A percentile compares a stretch with the other conserved stretches of the same genome.
Conservation (phyloP, 2,113 vertebrate species). For the rabbit (Oryctolagus cuniculus) region DNA sequence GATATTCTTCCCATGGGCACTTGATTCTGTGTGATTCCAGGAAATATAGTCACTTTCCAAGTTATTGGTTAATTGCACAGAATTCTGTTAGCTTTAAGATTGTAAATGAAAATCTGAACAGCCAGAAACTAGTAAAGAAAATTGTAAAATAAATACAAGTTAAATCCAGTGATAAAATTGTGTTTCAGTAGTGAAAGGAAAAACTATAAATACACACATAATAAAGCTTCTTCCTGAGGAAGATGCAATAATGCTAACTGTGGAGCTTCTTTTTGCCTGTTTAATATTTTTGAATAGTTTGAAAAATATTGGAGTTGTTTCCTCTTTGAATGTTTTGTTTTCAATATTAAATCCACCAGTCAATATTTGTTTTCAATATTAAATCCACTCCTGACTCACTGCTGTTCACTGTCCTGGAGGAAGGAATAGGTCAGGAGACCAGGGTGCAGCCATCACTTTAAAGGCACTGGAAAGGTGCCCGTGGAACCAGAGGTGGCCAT, state of each 20-base stretch:
- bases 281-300: too few species aligned
- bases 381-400: too few species aligned
- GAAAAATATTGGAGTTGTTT: too few species aligned
- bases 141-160: background rate
- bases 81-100: background rate
- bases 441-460: constrained; percentile 90
- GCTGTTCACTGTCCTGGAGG: background rate
- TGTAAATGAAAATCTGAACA: background rate
- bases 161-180: background rate
- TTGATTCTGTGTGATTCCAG: background rate
- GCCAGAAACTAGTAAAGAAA: background rate
- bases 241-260: too few species aligned
- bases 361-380: too few species aligned
- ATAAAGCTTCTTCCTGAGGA: too few species aligned
- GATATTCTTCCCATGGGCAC: background rate
- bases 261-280: too few species aligned
- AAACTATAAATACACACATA: background rate
- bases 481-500: constrained; percentile 94
- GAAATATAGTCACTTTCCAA: background rate
- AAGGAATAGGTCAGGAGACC: background rate
- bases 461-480: constrained; percentile 93
- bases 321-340: too few species aligned
- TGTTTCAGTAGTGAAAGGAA: background rate
- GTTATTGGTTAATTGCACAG: background rate
- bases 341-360: too few species aligned